Evolutionary conservation across 2,888 invertebrate genomes (phyloP), one percentile per base, ranked within the genome.

Genomic region (Caenorhabditis plicata): DNA sequence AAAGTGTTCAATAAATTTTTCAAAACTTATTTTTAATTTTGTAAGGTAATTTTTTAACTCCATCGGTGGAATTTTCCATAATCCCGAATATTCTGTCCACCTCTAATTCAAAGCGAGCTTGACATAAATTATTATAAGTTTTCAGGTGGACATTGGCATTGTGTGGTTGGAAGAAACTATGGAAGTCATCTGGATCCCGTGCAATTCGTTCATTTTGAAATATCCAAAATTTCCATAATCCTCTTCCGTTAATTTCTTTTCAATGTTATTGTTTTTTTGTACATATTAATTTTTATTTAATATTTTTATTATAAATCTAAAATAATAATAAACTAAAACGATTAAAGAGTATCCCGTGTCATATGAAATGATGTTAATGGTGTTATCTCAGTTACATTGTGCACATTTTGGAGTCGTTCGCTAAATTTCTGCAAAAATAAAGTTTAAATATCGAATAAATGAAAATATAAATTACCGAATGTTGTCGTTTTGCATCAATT

Each of bases 91-190:
- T n/a, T n/a, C n/a, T n/a, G n/a, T n/a, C n/a, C n/a, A n/a, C n/a
- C n/a, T n/a, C n/a, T n/a, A n/a, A n/a, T n/a, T n/a, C n/a, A n/a
- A n/a, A n/a, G n/a, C n/a, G n/a, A n/a, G n/a, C n/a, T n/a, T n/a
- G n/a, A n/a, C n/a, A n/a, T n/a, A n/a, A n/a, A n/a, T n/a, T n/a
- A n/a, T n/a, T n/a, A n/a, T n/a, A n/a, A n/a, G 5, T 1, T 40
- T 62, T 3, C 35, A 61, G 65, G 65, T 26, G 50, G 54, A 13
- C 55, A 49, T 22, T 68, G 68, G 68, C 57, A 68, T 22, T 68
- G 68, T 44, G 54, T 68, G 15, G 65, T 68, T 22, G 68, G 68
- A 7, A 33, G 65, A 26, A 68, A 68, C 46, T 68, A 63, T 36
- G 68, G 68, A 1, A 63, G 60, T 32, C 68, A 68, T 25, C 20